These are phyloP conservation scores for Balanococcus diminutus DNA, from an alignment of 2,888 invertebrate genomes.

Conservation along the genomic window DNA sequence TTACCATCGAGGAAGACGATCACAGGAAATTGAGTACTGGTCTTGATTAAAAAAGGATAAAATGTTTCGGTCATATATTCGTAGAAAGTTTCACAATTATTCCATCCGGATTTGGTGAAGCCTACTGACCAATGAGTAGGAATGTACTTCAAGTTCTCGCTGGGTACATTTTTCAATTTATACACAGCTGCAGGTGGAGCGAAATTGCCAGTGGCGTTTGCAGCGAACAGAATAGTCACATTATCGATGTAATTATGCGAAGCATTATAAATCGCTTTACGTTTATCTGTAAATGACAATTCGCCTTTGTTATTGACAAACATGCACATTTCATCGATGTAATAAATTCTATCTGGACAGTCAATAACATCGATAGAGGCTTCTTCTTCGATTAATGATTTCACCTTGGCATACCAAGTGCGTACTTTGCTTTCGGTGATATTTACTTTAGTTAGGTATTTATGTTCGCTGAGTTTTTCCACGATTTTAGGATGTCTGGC, in stretches of 20 bases:
- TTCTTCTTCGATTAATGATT: constrained; percentile 55
- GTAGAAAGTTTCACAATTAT: constrained; percentile 59
- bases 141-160: constrained; percentile 56
- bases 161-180: constrained; percentile 57
- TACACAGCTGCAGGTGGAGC: constrained; percentile 58
- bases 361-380: constrained; percentile 56
- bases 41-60: constrained; percentile 57
- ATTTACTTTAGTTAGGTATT: background rate
- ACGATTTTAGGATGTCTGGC: constrained; percentile 57
- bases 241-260: constrained; percentile 58
- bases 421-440: constrained; percentile 56
- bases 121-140: constrained; percentile 59
- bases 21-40: constrained; percentile 57
- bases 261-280: constrained; percentile 57
- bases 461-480: background rate
- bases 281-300: constrained; percentile 56
- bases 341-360: constrained; percentile 58
- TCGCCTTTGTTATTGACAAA: constrained; percentile 57
- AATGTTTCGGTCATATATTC: constrained; percentile 59
- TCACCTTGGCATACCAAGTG: constrained; percentile 57
- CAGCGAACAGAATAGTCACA: constrained; percentile 58
- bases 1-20: constrained; percentile 59
- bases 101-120: constrained; percentile 59
- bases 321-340: constrained; percentile 59
- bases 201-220: constrained; percentile 58